Percentiles rank a stretch among this genome's conserved stretches.
phyloP scores from a whole-genome alignment of 1,140 invertebrate genomes.

The Tetramorium alpestre region DNA sequence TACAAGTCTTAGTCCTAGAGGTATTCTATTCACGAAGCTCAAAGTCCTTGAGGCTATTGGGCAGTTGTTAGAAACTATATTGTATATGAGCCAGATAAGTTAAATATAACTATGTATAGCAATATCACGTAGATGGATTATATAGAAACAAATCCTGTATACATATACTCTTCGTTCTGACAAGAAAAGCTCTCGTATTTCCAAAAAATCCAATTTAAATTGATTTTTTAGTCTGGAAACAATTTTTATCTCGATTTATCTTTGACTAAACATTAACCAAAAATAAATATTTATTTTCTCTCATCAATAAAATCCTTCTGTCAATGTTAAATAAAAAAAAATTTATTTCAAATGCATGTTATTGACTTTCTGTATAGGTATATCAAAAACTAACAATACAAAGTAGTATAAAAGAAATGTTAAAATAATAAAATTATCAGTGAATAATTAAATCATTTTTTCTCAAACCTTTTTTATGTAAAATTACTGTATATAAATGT shows the following conservation, averaged over 20 bases:
- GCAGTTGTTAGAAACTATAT: background rate
- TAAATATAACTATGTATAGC: background rate
- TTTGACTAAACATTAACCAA: background rate
- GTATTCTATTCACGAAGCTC: constrained; percentile 1
- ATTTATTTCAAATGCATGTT: background rate
- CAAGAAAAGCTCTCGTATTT: background rate
- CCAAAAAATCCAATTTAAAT: background rate
- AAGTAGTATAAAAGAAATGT: background rate
- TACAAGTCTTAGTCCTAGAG: background rate
- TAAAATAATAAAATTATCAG: background rate
- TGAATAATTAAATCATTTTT: no score
- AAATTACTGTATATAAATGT: no score
- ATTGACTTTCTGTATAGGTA: background rate
- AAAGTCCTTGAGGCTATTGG: constrained; percentile 20
- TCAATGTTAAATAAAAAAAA: background rate
- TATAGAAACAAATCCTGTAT: background rate
- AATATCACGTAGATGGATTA: background rate
- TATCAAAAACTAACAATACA: background rate
- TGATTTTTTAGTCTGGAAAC: background rate
- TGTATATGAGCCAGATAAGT: constrained; percentile 15
- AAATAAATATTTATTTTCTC: background rate
- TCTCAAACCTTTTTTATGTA: no score
- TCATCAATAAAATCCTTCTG: background rate
- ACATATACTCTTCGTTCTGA: background rate
- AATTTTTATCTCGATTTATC: constrained; percentile 30